phyloP scores from a whole-genome alignment of 2,888 invertebrate genomes.

The Mythimna pallens region DNA sequence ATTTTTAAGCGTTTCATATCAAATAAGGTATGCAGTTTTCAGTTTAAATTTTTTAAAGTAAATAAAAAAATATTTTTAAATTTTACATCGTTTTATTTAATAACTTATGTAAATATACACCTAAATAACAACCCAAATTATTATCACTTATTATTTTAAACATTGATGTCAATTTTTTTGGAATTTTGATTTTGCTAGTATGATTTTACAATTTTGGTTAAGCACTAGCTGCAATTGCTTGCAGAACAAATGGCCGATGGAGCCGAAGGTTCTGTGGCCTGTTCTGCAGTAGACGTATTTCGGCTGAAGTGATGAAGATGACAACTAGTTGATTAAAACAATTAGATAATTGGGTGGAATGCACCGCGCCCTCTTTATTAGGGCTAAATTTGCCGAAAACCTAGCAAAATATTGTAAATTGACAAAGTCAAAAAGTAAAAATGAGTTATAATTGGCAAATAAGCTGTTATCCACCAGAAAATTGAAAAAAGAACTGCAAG shows the following conservation, averaged over 20 bases:
- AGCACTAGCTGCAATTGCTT: too few species aligned
- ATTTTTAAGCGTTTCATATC: conserved; percentile 59
- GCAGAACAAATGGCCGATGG: too few species aligned
- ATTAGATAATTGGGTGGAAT: not conserved
- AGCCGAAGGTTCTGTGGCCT: too few species aligned
- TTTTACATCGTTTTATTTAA: conserved; percentile 50
- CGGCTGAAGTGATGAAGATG: not conserved
- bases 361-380: not conserved
- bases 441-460: too few species aligned
- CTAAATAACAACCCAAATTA: conserved; percentile 59
- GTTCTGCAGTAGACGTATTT: too few species aligned
- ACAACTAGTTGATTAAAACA: not conserved
- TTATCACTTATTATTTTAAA: conserved; percentile 32
- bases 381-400: not conserved
- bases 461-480: too few species aligned
- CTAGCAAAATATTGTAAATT: not conserved
- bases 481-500: too few species aligned
- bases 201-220: too few species aligned
- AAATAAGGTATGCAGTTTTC: conserved; percentile 61
- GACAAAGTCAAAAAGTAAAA: too few species aligned
- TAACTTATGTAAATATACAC: conserved; percentile 64
- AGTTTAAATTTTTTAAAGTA: conserved; percentile 51
- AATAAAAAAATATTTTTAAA: conserved; percentile 45
- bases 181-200: not conserved
- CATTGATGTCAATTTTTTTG: conserved; percentile 15